Base-by-base conservation (phyloP, 2,113 vertebrate species). In the Dromas ardeola region DNA sequence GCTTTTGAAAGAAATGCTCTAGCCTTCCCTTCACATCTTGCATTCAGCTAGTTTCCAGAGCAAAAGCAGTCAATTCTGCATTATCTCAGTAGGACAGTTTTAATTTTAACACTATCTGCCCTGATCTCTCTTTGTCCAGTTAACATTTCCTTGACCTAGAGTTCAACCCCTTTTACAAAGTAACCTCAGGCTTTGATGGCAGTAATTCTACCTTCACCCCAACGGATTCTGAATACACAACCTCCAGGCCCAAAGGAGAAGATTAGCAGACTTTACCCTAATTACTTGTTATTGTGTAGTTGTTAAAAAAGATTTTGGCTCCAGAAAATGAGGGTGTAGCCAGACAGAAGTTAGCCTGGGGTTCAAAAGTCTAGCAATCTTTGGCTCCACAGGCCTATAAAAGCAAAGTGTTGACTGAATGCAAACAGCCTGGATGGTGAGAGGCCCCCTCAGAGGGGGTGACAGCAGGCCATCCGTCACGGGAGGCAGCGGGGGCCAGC, bases 371-470 rank as follows among this genome's bases (percentile, higher is more conserved):
- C 98, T 98, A 96, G 96, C 96, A 98, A 94, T 98, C 97, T 97
- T 98, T 98, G 98, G 98, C 98, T 98, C 98, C 97, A 92, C 84
- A 92, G 97, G 95, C 84, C 97, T 98, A 98, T 98, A 98, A 98
- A 98, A 98, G 94, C 86, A 18, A 97, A 98, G 98, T 98, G 98
- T 98, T 98, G 98, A 97, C 96, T 98, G 98, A 98, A 98, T 96
- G 92, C 98, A 98, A 98, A 96, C 98, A 98, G 97, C 93, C 91
- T 72, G 94, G 73, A 32, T 61, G 92, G 93, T 77, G 76, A 96
- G 96, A 91, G 95, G 96, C 95, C 85, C 77, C 67, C 67, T 81
- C 8, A 11, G 72, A 59, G 76, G 77, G 95, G 96, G 88, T 96
- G 97, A 97, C 95, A 93, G 97, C 95, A 87, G 97, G 88, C 96